Percentiles rank a stretch among this genome's conserved stretches.
phyloP scores from a whole-genome alignment of 1,140 invertebrate genomes.

The Nymphalis io region DNA sequence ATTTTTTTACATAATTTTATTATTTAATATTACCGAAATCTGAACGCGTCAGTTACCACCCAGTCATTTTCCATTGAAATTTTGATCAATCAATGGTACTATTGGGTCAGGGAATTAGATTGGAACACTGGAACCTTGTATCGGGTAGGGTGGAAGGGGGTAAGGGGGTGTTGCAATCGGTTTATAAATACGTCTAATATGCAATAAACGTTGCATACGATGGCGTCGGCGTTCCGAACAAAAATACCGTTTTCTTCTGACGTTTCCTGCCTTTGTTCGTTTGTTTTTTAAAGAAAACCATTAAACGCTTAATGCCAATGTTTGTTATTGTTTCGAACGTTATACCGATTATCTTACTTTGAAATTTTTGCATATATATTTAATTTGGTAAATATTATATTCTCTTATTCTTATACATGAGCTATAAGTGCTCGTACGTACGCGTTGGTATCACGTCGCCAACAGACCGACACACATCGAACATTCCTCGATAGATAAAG shows the following conservation, averaged over 20 bases:
- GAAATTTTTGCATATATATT: not conserved
- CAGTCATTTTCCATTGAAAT: slow-evolving; percentile 32
- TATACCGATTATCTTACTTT: slow-evolving; percentile 12
- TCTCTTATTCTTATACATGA: too few species aligned
- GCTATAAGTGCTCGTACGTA: too few species aligned
- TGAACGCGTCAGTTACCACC: slow-evolving; percentile 11
- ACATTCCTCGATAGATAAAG: too few species aligned
- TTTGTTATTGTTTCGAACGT: slow-evolving; percentile 14
- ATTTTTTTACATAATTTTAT: not conserved
- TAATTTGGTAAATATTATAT: not conserved
- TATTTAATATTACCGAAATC: slow-evolving; percentile 2
- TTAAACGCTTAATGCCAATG: slow-evolving; percentile 33
- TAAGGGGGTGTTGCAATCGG: slow-evolving; percentile 18
- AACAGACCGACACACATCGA: too few species aligned
- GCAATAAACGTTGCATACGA: slow-evolving; percentile 31
- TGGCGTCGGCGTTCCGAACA: slow-evolving; percentile 29
- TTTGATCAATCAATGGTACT: slow-evolving; percentile 38
- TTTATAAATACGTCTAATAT: slow-evolving; percentile 37
- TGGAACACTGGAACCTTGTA: slow-evolving; percentile 26
- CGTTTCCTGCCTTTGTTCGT: slow-evolving; percentile 41
- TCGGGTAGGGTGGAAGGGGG: slow-evolving; percentile 8
- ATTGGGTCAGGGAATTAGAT: slow-evolving; percentile 35
- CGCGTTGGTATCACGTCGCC: too few species aligned
- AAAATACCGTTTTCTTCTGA: slow-evolving; percentile 41
- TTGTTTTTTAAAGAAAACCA: slow-evolving; percentile 39